phyloP scores from a whole-genome alignment of 1,140 invertebrate species.

The Physella acuta region DNA sequence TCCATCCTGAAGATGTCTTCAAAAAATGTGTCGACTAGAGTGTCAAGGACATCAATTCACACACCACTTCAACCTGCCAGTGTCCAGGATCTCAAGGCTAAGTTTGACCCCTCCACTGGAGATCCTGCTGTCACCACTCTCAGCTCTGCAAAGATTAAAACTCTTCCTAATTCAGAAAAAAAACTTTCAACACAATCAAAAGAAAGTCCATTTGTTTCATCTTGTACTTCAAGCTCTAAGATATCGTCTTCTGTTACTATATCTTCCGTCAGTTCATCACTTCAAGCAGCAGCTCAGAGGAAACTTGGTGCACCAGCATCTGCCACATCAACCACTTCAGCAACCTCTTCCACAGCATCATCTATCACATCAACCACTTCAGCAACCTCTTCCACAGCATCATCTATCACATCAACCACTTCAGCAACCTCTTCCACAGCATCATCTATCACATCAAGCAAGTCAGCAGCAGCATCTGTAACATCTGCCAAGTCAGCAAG shows the following conservation, averaged over 20 bases:
- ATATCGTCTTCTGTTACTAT: conserved; percentile 2
- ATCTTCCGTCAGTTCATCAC: conserved; percentile 17
- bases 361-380: neutral
- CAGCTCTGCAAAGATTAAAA: neutral
- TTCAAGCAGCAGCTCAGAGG: conserved; percentile 22
- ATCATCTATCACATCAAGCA: neutral
- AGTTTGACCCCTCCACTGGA: conserved; percentile 22
- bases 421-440: conserved; percentile 6
- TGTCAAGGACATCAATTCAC: conserved; percentile 19
- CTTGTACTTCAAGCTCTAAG: conserved; percentile 1
- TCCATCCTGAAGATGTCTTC: no score
- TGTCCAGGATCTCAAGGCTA: conserved; percentile 33
- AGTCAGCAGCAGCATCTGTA: neutral
- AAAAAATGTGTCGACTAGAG: no score
- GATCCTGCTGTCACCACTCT: neutral
- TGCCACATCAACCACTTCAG: neutral
- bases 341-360: neutral
- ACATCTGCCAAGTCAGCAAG: neutral
- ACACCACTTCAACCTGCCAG: conserved; percentile 33
- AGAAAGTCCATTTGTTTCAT: neutral
- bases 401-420: neutral
- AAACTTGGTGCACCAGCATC: neutral
- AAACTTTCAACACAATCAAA: neutral
- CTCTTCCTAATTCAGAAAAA: conserved; percentile 3
- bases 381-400: neutral